Percentiles rank a stretch among this genome's conserved stretches.
phyloP scores from a whole-genome alignment of 2,797 vertebrate genomes.

The Eutrigla gurnardus region DNA sequence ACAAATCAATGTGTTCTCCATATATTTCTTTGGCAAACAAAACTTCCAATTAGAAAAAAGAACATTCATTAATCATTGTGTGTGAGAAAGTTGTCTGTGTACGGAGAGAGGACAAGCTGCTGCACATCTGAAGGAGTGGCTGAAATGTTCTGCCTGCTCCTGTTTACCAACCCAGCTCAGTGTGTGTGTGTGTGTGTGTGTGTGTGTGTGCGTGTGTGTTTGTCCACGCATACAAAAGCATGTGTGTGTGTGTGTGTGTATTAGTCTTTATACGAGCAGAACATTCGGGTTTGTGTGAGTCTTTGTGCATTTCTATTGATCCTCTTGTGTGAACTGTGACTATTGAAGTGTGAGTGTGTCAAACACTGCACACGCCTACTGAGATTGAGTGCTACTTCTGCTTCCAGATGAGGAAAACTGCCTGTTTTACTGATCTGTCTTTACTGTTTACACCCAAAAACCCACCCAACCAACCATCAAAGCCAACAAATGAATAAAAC shows the following conservation, averaged over 20 bases:
- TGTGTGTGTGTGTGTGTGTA: not conserved
- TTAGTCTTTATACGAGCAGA: not conserved
- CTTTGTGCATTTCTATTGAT: not conserved
- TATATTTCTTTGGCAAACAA: not conserved
- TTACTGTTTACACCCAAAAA: slow-evolving; percentile 1
- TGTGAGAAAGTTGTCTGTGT: slow-evolving; percentile 55
- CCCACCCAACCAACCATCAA: slow-evolving; percentile 4
- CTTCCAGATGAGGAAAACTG: slow-evolving; percentile 4
- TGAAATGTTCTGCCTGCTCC: slow-evolving; percentile 25
- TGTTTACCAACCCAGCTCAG: not conserved
- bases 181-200: slow-evolving; percentile 14
- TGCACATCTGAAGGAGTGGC: slow-evolving; percentile 71
- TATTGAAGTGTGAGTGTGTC: not conserved
- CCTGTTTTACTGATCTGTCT: slow-evolving; percentile 12
- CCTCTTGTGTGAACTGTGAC: slow-evolving; percentile 11
- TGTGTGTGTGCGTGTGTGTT: slow-evolving; percentile 1
- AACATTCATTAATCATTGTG: slow-evolving; percentile 12
- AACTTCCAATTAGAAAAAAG: not conserved
- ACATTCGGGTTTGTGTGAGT: not conserved
- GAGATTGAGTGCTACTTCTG: not conserved
- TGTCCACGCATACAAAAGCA: not conserved
- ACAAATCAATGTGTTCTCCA: not conserved
- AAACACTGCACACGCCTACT: not conserved
- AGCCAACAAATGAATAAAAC: slow-evolving; percentile 24
- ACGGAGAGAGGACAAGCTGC: slow-evolving; percentile 55